Evolutionary conservation across 1,140 invertebrate species (phyloP).

Genomic region (Eubasilissa regina): DNA sequence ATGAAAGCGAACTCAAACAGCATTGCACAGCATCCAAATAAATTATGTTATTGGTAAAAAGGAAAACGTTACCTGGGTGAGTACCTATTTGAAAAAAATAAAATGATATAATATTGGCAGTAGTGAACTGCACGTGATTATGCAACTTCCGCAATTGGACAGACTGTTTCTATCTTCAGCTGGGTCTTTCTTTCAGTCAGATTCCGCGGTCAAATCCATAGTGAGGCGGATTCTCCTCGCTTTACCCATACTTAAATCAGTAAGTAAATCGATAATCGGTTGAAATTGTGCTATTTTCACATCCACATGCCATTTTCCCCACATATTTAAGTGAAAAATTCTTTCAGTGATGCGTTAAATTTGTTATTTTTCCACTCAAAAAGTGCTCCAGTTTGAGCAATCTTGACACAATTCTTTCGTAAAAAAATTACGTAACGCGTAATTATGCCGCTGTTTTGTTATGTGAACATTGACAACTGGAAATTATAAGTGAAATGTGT

Average conservation of each 20-base stretch:
- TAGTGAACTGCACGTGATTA: conserved; percentile 26
- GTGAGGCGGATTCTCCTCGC: conserved; percentile 33
- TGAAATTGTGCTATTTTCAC: conserved; percentile 8
- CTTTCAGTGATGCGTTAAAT: neutral
- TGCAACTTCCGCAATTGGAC: neutral
- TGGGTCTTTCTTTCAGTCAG: neutral
- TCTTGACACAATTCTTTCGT: conserved; percentile 33
- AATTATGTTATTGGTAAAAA: too few species aligned
- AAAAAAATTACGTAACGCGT: conserved; percentile 44
- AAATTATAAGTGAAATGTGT: conserved; percentile 1
- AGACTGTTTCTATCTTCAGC: conserved; percentile 8
- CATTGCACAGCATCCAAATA: too few species aligned
- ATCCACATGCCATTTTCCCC: neutral
- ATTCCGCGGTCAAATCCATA: conserved; percentile 38
- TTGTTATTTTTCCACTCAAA: neutral
- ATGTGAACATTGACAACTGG: neutral
- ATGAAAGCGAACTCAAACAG: too few species aligned
- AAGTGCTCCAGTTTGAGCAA: conserved; percentile 38
- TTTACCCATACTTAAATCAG: conserved; percentile 18
- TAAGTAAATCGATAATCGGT: conserved; percentile 14
- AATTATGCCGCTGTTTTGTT: neutral
- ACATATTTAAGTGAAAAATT: neutral
- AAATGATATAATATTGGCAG: conserved; percentile 3
- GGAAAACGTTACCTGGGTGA: too few species aligned
- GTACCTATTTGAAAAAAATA: conserved; percentile 10